These are phyloP conservation scores for Oncorhynchus tshawytscha DNA, from an alignment of 2,113 vertebrate genomes.

Conservation along the genomic window DNA sequence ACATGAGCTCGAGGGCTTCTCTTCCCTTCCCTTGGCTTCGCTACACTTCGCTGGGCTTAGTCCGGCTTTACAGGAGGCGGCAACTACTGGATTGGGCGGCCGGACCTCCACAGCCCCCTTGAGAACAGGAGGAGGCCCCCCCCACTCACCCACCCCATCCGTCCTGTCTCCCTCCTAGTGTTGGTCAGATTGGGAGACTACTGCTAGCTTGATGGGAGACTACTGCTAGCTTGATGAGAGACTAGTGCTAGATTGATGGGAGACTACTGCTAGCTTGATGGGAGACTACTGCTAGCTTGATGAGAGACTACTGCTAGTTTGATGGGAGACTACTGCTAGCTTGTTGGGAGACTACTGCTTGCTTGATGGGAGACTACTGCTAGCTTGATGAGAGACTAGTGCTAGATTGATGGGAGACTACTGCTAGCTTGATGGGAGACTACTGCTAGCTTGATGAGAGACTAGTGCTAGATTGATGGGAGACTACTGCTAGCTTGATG, in stretches of 20 bases:
- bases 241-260: too few relatives aligned
- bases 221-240: too few relatives aligned
- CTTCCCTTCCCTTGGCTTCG: slow-evolving; percentile 19
- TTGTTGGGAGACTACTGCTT: too few relatives aligned
- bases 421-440: too few relatives aligned
- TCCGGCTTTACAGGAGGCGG: slow-evolving; percentile 26
- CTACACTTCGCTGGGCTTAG: slow-evolving; percentile 27
- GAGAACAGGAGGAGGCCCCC: slow-evolving; percentile 18
- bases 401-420: too few relatives aligned
- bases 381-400: too few relatives aligned
- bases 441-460: too few relatives aligned
- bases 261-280: too few relatives aligned
- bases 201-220: neutral
- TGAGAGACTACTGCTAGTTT: too few relatives aligned
- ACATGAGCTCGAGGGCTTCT: slow-evolving; percentile 67
- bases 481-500: neutral
- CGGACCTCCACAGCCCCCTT: slow-evolving; percentile 15
- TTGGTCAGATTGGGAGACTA: neutral
- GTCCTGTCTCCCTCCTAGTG: neutral
- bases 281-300: too few relatives aligned
- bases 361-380: too few relatives aligned
- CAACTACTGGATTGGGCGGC: slow-evolving; percentile 40
- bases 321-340: too few relatives aligned
- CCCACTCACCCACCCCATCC: neutral
- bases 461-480: neutral